These are phyloP conservation scores for Myiopsitta monachus DNA, from an alignment of 2,113 vertebrate genomes.

Conservation along the genomic window DNA sequence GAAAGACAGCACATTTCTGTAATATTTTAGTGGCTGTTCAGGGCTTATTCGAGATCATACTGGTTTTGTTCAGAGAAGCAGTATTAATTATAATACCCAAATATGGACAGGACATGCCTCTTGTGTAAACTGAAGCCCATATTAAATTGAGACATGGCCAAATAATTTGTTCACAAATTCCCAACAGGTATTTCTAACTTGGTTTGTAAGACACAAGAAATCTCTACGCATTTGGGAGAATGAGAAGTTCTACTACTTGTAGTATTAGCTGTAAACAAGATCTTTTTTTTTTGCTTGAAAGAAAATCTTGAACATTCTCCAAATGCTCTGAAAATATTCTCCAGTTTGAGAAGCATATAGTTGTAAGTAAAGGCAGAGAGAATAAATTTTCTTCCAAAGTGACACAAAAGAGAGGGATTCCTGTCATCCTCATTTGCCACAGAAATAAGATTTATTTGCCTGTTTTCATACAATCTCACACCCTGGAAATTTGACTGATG, in stretches of 20 bases:
- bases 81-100: not conserved
- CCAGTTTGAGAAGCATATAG: not conserved
- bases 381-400: not conserved
- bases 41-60: not conserved
- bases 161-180: not conserved
- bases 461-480: not conserved
- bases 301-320: not conserved
- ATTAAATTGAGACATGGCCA: not conserved
- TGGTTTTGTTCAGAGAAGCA: not conserved
- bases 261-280: not conserved
- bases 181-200: not conserved
- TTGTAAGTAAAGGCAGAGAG: not conserved
- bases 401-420: not conserved
- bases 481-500: not conserved
- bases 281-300: not conserved
- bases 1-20: not conserved
- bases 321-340: not conserved
- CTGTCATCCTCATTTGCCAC: not conserved
- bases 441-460: not conserved
- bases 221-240: not conserved
- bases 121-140: not conserved
- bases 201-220: not conserved
- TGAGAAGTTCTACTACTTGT: not conserved
- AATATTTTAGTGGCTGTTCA: not conserved
- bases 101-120: not conserved